Evolutionary conservation across 2,888 invertebrate genomes (phyloP), one percentile per base, ranked within the genome.

Genomic region (Cephalotes varians): DNA sequence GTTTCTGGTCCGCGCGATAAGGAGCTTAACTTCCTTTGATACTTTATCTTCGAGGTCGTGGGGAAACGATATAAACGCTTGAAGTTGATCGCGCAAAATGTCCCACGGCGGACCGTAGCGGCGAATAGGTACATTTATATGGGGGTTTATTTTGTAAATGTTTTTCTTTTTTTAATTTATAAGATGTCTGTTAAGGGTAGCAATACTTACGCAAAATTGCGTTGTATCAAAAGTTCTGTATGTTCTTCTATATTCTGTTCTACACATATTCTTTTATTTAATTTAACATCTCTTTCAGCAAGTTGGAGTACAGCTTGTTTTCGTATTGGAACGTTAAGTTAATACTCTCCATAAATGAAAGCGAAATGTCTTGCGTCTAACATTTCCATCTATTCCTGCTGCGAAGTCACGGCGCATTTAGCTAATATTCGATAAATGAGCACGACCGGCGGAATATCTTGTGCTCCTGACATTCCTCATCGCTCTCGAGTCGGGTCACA

Each of bases 11-110:
- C 72, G 56, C 44, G 56, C 72, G 77, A 79, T 79, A 79, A 79
- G 77, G 25, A 79, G 77, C 72, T 79, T 79, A 79, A 72, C 77
- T 79, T 79, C 72, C 77, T 79, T 72, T 56, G 34, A 44, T 25
- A 79, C 77, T 79, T 79, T 72, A 79, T 79, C 56, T 56, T 49
- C 65, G 74, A 64, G 74, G 15, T 58, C 73, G 44, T 21, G 56
- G 56, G 34, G 21, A 44, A 21, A 12, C 72, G 77, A 77, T 56
- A 9, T 34, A 21, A 71, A 56, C 77, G 56, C 44, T 72, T 25
- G 31, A 71, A 79, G 56, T 56, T 79, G 77, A 44, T 79, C 72
- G 56, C 56, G 40, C 72, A 25, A 79, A 56, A 56, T 71, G 44
- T 25, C 40, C 28, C 40, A 40, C 28, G 28, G 40, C 15, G 28